phyloP scores from a whole-genome alignment of 2,888 invertebrate species.

The Phengaris alcon region DNA sequence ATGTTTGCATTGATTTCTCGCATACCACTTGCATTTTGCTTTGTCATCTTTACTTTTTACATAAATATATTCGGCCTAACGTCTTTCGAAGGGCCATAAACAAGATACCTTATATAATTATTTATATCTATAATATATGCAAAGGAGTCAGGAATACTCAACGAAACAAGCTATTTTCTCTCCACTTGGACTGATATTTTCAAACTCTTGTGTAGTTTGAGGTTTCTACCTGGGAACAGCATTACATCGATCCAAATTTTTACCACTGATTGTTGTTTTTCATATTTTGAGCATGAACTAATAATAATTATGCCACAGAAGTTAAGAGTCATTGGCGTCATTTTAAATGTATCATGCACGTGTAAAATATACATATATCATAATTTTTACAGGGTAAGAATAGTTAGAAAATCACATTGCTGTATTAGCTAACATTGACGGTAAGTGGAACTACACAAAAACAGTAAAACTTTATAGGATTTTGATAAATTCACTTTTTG shows the following conservation, averaged over 20 bases:
- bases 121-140: too few relatives aligned
- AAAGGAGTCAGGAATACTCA: too few relatives aligned
- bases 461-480: too few relatives aligned
- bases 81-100: conserved; percentile 6
- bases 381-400: conserved; percentile 63
- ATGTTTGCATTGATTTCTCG: conserved; percentile 6
- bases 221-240: neutral
- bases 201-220: too few relatives aligned
- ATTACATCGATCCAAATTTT: neutral
- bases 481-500: too few relatives aligned
- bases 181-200: too few relatives aligned
- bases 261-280: neutral
- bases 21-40: neutral
- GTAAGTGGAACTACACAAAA: conserved; percentile 20
- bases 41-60: neutral
- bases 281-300: neutral
- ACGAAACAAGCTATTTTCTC: too few relatives aligned
- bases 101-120: neutral
- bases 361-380: conserved; percentile 27
- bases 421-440: conserved; percentile 56
- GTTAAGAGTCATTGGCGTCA: neutral
- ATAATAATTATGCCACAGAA: neutral
- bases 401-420: conserved; percentile 73
- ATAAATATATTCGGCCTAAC: neutral
- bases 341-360: neutral